phyloP scores from a whole-genome alignment of 30 jellyfish, hydroid and myxozoan genomes.

The Turritopsis rubra region DNA sequence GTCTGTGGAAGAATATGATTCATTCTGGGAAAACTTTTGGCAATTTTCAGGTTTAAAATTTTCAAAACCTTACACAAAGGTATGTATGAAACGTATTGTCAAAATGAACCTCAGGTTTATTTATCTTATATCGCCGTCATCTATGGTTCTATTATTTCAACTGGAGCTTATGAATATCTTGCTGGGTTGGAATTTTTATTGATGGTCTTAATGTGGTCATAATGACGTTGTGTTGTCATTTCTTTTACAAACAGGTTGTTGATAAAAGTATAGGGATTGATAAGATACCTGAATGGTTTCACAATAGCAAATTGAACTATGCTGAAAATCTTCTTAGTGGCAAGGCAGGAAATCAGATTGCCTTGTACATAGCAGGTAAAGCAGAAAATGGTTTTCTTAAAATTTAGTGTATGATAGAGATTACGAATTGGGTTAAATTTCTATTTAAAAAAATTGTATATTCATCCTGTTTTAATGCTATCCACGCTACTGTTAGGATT shows the following conservation, averaged over 20 bases:
- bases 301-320: slow-evolving; percentile 59
- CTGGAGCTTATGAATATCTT: too few species aligned
- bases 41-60: slow-evolving; percentile 51
- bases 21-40: slow-evolving; percentile 90
- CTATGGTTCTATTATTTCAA: neutral
- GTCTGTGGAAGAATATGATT: slow-evolving; percentile 70
- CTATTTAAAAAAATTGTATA: too few species aligned
- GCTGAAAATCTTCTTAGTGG: slow-evolving; percentile 90
- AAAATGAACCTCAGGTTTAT: neutral
- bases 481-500: too few species aligned
- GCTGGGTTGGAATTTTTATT: too few species aligned
- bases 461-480: too few species aligned
- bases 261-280: slow-evolving; percentile 48
- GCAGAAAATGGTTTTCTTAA: too few species aligned
- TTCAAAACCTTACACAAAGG: slow-evolving; percentile 56
- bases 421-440: too few species aligned
- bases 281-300: slow-evolving; percentile 85
- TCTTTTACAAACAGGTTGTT: slow-evolving; percentile 54
- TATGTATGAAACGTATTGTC: too few species aligned
- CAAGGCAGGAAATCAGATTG: slow-evolving; percentile 58
- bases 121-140: slow-evolving; percentile 4
- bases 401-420: too few species aligned
- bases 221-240: too few species aligned
- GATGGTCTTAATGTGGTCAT: too few species aligned
- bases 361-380: slow-evolving; percentile 77